Conservation (phyloP, 2,113 vertebrate genomes). For the Melanerpes aurifrons region DNA sequence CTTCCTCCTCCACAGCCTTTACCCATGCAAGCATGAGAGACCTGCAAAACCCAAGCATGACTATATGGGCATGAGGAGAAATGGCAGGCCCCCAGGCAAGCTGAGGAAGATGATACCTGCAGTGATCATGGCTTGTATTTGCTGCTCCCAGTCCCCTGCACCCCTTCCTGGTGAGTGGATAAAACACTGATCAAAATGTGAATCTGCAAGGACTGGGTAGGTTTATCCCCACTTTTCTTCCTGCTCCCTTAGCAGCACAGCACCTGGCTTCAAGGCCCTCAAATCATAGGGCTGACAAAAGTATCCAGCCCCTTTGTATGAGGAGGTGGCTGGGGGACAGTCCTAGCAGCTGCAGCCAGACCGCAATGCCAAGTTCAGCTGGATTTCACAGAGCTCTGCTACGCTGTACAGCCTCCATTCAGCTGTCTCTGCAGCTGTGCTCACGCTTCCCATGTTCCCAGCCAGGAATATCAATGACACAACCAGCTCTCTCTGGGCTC, state of each 20-base stretch:
- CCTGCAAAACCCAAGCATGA: too few species aligned
- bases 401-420: not conserved
- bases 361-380: not conserved
- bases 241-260: not conserved
- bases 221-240: not conserved
- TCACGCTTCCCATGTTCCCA: not conserved
- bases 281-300: not conserved
- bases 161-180: not conserved
- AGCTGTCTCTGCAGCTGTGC: not conserved
- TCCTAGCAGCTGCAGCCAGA: not conserved
- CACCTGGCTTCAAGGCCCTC: not conserved
- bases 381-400: not conserved
- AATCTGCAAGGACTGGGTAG: not conserved
- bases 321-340: not conserved
- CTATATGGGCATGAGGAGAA: not conserved
- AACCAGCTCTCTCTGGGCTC: not conserved
- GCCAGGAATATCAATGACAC: not conserved
- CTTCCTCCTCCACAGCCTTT: too few species aligned
- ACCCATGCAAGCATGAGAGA: too few species aligned
- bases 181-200: not conserved
- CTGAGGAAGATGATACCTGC: not conserved
- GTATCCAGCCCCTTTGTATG: not conserved
- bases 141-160: not conserved
- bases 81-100: too few species aligned
- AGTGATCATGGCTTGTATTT: not conserved